Conservation (phyloP, 2,113 vertebrate species). For the Odocoileus virginianus region DNA sequence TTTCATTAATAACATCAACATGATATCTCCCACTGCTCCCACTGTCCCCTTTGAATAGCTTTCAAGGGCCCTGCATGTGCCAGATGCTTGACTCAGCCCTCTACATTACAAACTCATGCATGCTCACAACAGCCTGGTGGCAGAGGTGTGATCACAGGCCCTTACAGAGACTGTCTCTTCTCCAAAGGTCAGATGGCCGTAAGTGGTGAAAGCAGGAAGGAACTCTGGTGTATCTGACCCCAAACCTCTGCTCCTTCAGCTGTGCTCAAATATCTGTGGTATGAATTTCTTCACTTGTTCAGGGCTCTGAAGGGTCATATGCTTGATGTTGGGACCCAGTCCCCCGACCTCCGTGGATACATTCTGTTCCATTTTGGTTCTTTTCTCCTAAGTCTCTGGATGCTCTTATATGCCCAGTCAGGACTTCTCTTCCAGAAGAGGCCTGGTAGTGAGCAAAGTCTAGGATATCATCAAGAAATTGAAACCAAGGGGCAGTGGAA, state of each 20-base stretch:
- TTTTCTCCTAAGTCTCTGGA: background rate
- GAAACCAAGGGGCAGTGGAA: background rate
- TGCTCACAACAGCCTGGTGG: background rate
- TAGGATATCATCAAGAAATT: background rate
- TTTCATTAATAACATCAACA: background rate
- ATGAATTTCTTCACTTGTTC: background rate
- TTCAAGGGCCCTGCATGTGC: accelerated
- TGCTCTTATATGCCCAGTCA: background rate
- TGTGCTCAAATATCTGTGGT: background rate
- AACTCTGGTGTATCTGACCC: background rate
- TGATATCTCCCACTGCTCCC: background rate
- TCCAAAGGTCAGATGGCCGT: background rate
- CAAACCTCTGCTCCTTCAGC: background rate
- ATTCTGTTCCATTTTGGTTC: background rate
- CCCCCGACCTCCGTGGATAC: background rate
- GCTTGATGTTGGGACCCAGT: background rate
- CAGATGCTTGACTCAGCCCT: background rate
- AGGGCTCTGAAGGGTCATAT: background rate
- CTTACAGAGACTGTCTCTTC: background rate
- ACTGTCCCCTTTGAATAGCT: background rate
- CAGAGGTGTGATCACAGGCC: background rate
- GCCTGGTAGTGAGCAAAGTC: background rate
- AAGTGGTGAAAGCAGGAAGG: background rate
- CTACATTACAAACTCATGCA: background rate
- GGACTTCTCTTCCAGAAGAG: slow-evolving; percentile 1